Evolutionary conservation across 2,113 vertebrate genomes (phyloP).

Genomic region (Paradisaea rubra): DNA sequence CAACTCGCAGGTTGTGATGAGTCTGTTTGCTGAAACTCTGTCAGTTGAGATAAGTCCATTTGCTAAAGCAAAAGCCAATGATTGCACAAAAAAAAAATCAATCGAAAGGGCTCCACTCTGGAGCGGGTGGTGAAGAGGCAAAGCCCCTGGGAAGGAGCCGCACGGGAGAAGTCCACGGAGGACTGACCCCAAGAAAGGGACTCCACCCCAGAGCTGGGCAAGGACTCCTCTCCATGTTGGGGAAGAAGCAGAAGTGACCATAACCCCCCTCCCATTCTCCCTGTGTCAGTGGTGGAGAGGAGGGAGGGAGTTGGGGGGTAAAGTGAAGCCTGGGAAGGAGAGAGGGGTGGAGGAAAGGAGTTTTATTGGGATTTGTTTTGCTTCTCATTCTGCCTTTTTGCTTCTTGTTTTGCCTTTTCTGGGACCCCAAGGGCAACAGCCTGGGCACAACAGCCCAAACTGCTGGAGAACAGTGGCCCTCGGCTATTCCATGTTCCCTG

Average conservation of each 20-base stretch:
- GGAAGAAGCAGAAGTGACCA: not conserved
- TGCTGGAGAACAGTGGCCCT: not conserved
- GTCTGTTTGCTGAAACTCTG: not conserved
- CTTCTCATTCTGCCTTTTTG: not conserved
- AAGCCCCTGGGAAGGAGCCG: not conserved
- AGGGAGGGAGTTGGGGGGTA: not conserved
- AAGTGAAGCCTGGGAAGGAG: not conserved
- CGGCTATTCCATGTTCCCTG: not conserved
- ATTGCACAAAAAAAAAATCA: not conserved
- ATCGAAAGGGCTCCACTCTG: not conserved
- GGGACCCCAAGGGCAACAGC: not conserved
- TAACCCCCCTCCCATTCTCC: not conserved
- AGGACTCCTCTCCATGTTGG: not conserved
- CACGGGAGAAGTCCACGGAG: not conserved
- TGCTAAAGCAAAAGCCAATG: not conserved
- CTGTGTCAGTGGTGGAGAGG: not conserved
- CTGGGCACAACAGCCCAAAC: not conserved
- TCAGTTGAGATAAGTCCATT: not conserved
- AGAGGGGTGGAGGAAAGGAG: not conserved
- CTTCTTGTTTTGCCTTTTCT: not conserved
- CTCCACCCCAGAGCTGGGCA: not conserved
- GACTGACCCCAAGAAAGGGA: not conserved
- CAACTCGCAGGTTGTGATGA: not conserved
- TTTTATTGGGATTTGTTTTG: not conserved
- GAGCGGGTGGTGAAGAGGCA: not conserved